phyloP scores from a whole-genome alignment of 2,113 vertebrate genomes.

The Phodopus roborovskii region DNA sequence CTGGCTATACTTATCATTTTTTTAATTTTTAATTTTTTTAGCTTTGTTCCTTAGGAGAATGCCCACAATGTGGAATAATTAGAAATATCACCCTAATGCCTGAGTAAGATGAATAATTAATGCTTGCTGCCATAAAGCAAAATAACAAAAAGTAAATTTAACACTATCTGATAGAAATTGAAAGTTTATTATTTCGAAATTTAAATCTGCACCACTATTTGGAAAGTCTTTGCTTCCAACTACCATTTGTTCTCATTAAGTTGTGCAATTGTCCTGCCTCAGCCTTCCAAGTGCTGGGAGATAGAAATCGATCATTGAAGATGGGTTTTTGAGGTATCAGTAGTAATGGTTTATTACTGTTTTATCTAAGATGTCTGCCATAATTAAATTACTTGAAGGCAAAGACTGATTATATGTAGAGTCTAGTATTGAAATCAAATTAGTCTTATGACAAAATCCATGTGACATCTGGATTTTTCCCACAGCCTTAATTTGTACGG shows the following conservation, averaged over 20 bases:
- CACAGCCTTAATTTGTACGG: neutral
- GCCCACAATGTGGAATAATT: neutral
- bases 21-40: too few relatives aligned
- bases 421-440: conserved; percentile 39
- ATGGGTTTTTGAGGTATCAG: neutral
- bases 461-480: neutral
- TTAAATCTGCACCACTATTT: conserved; percentile 45
- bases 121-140: conserved; percentile 8
- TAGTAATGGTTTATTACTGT: neutral
- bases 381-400: neutral
- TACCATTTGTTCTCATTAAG: neutral
- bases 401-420: neutral
- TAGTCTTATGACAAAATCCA: conserved; percentile 40
- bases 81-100: neutral
- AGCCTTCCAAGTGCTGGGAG: neutral
- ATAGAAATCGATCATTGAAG: neutral
- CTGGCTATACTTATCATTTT: too few relatives aligned
- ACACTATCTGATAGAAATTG: neutral
- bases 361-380: neutral
- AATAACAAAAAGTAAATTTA: conserved; percentile 55
- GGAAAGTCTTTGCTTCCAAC: conserved; percentile 38
- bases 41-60: conserved; percentile 50
- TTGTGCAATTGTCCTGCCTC: neutral
- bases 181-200: conserved; percentile 56
- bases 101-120: neutral